These are phyloP conservation scores for Campoplex nolae DNA, from an alignment of 2,888 invertebrate genomes.

Conservation along the genomic window DNA sequence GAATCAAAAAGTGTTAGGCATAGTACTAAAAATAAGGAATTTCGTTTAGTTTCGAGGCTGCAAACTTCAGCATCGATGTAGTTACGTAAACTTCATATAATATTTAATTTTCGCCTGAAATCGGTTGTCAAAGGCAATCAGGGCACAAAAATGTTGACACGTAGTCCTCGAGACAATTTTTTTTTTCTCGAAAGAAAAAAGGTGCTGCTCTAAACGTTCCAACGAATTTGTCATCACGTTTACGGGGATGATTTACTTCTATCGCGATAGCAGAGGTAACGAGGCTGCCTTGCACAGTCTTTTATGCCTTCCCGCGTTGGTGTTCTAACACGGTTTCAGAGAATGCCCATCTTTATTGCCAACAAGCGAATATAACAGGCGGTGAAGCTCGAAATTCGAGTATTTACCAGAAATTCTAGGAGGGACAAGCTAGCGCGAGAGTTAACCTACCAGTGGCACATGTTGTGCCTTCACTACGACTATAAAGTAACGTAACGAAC, in stretches of 20 bases:
- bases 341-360: constrained; percentile 54
- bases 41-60: too few species aligned
- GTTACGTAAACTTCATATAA: neutral
- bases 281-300: constrained; percentile 7
- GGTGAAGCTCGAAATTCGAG: constrained; percentile 19
- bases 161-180: neutral
- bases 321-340: constrained; percentile 4
- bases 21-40: too few species aligned
- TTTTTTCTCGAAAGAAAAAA: neutral
- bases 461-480: constrained; percentile 42
- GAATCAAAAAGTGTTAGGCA: too few species aligned
- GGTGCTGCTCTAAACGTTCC: neutral
- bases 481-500: constrained; percentile 68
- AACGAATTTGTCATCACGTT: neutral
- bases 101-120: neutral
- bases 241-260: neutral
- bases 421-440: neutral
- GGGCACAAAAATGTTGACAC: neutral
- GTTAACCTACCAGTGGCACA: constrained; percentile 22
- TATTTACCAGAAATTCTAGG: constrained; percentile 54
- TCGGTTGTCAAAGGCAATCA: neutral
- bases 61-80: too few species aligned
- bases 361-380: constrained; percentile 40
- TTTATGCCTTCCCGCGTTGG: constrained; percentile 18
- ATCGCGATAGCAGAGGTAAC: constrained; percentile 4